Conservation (phyloP, 1,140 invertebrate genomes). For the Caenorhabditis tropicalis region DNA sequence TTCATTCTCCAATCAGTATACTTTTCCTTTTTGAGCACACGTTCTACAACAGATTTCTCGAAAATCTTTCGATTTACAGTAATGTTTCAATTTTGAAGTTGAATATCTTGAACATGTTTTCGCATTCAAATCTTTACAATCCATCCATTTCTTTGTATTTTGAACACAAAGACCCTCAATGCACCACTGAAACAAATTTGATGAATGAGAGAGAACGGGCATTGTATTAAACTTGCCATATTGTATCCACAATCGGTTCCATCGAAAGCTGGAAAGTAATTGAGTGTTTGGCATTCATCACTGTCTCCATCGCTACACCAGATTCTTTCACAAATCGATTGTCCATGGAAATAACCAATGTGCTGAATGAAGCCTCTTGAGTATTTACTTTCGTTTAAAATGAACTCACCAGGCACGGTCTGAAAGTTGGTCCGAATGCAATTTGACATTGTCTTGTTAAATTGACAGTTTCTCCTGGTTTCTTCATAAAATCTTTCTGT, state of each 20-base stretch:
- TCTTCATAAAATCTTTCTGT: constrained; percentile 37
- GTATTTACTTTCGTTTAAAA: not conserved
- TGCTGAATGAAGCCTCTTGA: constrained; percentile 5
- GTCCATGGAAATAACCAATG: constrained; percentile 50
- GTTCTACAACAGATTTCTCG: constrained; percentile 48
- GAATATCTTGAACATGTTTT: constrained; percentile 43
- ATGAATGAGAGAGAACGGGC: not conserved
- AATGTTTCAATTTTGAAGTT: constrained; percentile 12
- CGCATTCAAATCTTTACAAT: constrained; percentile 47
- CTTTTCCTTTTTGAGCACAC: constrained; percentile 41
- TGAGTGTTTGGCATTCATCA: constrained; percentile 64
- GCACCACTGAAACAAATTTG: constrained; percentile 56
- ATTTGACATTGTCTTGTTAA: constrained; percentile 59
- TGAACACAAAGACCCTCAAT: constrained; percentile 51
- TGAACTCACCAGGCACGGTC: constrained; percentile 60
- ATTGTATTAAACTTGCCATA: constrained; percentile 50
- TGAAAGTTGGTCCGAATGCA: constrained; percentile 61
- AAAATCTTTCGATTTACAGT: constrained; percentile 44
- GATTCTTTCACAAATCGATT: constrained; percentile 62
- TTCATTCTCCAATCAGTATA: constrained; percentile 3
- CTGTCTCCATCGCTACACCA: constrained; percentile 63
- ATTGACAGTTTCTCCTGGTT: constrained; percentile 23
- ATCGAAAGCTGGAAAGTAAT: constrained; percentile 66
- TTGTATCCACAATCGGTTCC: constrained; percentile 62
- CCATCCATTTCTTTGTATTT: constrained; percentile 51